A percentile compares a stretch with the other conserved stretches of the same genome.
Conservation (phyloP, 2,888 invertebrate genomes). For the Mylabris sibirica region DNA sequence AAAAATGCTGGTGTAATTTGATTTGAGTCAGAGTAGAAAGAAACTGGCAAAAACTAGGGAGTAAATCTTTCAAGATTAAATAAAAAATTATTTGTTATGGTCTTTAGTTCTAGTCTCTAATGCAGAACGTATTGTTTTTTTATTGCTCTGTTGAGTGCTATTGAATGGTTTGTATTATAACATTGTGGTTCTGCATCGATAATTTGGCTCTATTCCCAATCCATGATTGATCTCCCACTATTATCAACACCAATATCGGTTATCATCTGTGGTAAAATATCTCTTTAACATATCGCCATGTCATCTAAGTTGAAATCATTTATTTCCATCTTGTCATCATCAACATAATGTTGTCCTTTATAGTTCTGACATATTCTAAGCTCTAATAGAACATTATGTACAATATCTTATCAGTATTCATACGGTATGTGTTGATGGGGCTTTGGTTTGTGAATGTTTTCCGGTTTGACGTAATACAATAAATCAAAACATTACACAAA, state of each 20-base stretch:
- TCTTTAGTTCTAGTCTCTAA: no score
- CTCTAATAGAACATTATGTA: background rate
- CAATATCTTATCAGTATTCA: background rate
- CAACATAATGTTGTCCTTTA: slow-evolving; percentile 3
- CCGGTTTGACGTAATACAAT: background rate
- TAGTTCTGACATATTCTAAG: background rate
- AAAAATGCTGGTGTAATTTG: no score
- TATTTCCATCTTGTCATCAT: background rate
- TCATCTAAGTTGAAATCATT: background rate
- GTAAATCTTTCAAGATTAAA: no score
- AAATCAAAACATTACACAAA: background rate
- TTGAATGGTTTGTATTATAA: background rate
- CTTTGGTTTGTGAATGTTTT: background rate
- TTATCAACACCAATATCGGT: background rate
- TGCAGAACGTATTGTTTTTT: no score
- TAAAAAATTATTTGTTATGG: no score
- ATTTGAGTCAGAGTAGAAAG: no score
- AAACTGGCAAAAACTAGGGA: no score
- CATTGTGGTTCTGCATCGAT: background rate
- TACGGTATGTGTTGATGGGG: background rate
- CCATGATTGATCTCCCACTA: background rate
- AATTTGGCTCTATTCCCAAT: background rate
- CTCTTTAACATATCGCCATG: background rate
- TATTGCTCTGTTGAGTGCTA: no score
- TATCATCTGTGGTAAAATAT: background rate